Conservation (phyloP, 2,797 vertebrate species). For the Lacerta agilis region DNA sequence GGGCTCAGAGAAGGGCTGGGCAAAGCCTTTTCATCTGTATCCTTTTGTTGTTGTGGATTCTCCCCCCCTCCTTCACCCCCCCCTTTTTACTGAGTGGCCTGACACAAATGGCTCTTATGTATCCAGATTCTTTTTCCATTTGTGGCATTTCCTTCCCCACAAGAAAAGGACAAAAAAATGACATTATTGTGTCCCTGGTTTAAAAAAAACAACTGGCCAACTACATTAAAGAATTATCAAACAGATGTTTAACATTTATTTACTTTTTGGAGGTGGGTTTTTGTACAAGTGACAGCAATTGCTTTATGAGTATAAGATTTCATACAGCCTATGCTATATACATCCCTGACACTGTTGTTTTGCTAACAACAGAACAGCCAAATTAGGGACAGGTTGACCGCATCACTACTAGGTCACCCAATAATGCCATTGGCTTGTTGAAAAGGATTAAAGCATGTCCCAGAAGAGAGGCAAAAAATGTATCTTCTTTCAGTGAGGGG, state of each 20-base stretch:
- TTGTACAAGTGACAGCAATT: not conserved
- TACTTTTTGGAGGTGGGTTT: constrained; percentile 24
- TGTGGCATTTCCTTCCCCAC: not conserved
- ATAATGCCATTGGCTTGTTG: not conserved
- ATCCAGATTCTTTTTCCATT: constrained; percentile 39
- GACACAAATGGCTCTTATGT: constrained; percentile 45
- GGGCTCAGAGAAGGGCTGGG: constrained; percentile 41
- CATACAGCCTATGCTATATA: not conserved
- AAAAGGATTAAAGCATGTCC: not conserved
- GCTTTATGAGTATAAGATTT: constrained; percentile 6
- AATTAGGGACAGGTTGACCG: not conserved
- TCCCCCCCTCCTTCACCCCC: no score
- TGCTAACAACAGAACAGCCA: not conserved
- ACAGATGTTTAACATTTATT: not conserved
- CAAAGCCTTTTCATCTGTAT: constrained; percentile 46
- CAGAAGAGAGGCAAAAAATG: not conserved
- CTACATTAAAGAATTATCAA: accelerated
- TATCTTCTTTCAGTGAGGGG: not conserved
- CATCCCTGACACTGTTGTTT: not conserved
- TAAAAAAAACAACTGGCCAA: constrained; percentile 17
- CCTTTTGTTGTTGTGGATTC: constrained; percentile 47
- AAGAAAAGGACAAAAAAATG: constrained; percentile 42
- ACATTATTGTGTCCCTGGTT: constrained; percentile 12
- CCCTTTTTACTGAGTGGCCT: constrained; percentile 13
- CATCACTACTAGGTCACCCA: not conserved